phyloP scores from a whole-genome alignment of 2,113 vertebrate genomes.

The Oreochromis aureus region DNA sequence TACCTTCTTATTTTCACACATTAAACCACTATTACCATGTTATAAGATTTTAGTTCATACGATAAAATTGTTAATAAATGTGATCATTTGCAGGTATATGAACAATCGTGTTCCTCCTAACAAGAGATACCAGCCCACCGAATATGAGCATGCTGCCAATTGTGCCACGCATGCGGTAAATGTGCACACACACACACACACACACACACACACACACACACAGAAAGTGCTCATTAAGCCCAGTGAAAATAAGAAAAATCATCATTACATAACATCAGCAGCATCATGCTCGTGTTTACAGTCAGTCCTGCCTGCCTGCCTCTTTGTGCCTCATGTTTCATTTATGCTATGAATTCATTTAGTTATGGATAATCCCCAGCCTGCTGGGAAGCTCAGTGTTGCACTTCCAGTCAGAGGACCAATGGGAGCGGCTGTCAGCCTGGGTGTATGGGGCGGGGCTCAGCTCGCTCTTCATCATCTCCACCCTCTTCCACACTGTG shows the following conservation, averaged over 20 bases:
- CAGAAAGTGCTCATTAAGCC: neutral
- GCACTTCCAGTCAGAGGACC: conserved; percentile 85
- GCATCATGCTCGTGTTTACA: neutral
- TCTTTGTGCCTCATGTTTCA: neutral
- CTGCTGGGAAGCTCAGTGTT: conserved; percentile 88
- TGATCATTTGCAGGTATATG: conserved; percentile 83
- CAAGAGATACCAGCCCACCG: conserved; percentile 91
- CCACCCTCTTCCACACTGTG: conserved; percentile 91
- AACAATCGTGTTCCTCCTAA: conserved; percentile 89
- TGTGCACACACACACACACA: neutral
- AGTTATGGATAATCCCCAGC: conserved; percentile 97
- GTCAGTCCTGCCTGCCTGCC: neutral
- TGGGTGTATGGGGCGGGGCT: conserved; percentile 92
- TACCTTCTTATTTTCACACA: neutral
- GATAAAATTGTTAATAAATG: neutral
- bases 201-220: neutral
- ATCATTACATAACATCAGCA: neutral
- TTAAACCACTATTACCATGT: neutral
- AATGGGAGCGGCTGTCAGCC: conserved; percentile 88
- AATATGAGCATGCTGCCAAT: conserved; percentile 93
- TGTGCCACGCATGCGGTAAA: conserved; percentile 95
- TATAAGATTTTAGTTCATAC: neutral
- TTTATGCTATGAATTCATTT: neutral
- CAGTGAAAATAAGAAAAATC: neutral
- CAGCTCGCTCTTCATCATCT: conserved; percentile 91